These are phyloP conservation scores for Lamprologus sp. DNA, from an alignment of 2,113 vertebrate genomes.

Conservation along the genomic window DNA sequence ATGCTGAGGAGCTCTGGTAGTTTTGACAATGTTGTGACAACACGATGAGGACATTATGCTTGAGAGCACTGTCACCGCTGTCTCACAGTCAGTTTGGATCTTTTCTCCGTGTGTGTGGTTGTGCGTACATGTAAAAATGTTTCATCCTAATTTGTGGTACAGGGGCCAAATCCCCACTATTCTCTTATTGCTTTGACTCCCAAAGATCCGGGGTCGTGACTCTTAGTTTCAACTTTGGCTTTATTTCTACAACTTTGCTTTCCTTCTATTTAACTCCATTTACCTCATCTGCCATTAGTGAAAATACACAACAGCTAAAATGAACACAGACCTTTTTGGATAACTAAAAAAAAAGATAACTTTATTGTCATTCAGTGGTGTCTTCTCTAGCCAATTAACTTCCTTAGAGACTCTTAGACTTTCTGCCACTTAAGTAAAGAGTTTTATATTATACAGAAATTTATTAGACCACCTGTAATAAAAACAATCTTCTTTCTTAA, in stretches of 20 bases:
- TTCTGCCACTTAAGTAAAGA: background rate
- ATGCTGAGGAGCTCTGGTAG: constrained; percentile 38
- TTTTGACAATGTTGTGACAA: constrained; percentile 61
- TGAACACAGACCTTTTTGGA: background rate
- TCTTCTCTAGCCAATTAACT: background rate
- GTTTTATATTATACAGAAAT: background rate
- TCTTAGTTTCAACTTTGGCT: background rate
- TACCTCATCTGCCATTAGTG: background rate
- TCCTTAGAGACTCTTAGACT: background rate
- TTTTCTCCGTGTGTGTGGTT: background rate
- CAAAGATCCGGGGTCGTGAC: background rate
- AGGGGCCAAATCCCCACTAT: background rate
- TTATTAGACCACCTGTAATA: background rate
- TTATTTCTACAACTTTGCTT: background rate
- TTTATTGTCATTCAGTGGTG: background rate
- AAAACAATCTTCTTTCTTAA: background rate
- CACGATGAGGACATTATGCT: constrained; percentile 51
- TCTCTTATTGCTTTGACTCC: background rate
- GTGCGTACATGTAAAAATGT: background rate
- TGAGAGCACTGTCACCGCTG: constrained; percentile 6
- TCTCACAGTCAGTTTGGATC: background rate
- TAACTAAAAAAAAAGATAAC: background rate
- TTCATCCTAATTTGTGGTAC: background rate
- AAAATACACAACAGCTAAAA: background rate
- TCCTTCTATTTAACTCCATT: background rate